phyloP scores from a whole-genome alignment of 2,888 invertebrate species.

The Hermaeophaga mercurialis region DNA sequence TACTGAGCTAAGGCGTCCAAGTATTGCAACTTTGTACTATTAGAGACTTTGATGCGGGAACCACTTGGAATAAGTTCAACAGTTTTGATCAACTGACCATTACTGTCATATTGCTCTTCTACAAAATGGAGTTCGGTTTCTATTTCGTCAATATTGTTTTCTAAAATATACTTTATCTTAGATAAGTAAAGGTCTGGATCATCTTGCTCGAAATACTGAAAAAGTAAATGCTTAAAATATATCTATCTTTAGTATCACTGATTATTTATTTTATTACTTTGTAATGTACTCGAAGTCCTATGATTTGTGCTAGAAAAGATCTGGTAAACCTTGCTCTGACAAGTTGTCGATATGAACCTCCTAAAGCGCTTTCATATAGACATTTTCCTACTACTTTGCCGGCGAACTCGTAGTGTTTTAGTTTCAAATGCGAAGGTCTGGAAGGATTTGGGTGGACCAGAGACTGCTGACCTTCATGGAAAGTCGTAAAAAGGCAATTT shows the following conservation, averaged over 20 bases:
- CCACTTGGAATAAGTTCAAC: constrained; percentile 87
- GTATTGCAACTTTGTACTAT: constrained; percentile 79
- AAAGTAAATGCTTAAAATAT: no score
- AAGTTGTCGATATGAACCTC: constrained; percentile 85
- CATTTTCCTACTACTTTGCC: constrained; percentile 95
- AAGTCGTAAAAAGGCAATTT: constrained; percentile 81
- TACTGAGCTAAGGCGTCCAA: constrained; percentile 89
- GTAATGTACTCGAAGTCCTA: constrained; percentile 90
- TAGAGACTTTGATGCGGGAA: constrained; percentile 73
- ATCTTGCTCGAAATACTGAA: constrained; percentile 92
- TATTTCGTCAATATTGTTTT: constrained; percentile 81
- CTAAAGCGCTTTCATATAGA: constrained; percentile 89
- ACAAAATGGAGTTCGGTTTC: constrained; percentile 86
- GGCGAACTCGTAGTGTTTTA: constrained; percentile 91
- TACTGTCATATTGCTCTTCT: constrained; percentile 84
- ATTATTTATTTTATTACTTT: no score
- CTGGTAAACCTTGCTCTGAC: constrained; percentile 90
- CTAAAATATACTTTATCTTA: constrained; percentile 92
- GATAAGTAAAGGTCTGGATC: constrained; percentile 91
- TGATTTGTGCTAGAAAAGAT: constrained; percentile 92
- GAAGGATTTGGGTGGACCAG: constrained; percentile 88
- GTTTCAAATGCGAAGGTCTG: constrained; percentile 76
- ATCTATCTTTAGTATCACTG: no score
- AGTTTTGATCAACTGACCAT: constrained; percentile 76
- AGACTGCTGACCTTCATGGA: constrained; percentile 85